Base-by-base conservation (phyloP, 2,888 invertebrate species). In the Chromoteleia sp. region DNA sequence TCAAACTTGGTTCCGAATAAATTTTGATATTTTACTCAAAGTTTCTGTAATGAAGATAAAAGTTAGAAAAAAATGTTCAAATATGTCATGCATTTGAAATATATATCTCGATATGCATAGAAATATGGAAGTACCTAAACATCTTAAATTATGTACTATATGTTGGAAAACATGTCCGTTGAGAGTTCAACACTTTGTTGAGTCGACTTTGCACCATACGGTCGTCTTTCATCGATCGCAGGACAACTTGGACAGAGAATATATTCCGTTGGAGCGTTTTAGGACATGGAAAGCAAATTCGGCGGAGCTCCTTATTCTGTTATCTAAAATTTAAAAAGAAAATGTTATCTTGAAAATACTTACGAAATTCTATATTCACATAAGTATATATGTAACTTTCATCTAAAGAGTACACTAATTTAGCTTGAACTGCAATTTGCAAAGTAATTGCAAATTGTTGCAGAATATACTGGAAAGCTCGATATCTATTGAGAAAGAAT, bases 161-260 rank as follows among this genome's bases (percentile, higher is more conserved):
- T 61, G 41, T 61, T 61, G 52, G 43, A 70, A 76, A 70, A 70
- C 70, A 56, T 63, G 77, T 41, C 61, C 63, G 54, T 70, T 54
- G 77, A 70, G 63, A 56, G 63, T 70, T 77, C 56, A 77, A 77
- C 77, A 77, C 77, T 77, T 70, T 56, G 76, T 71, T 56, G 68
- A 73, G 65, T 45, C 45, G 77, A 67, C 73, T 74, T 79, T 54
- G 68, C 73, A 61, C 67, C 79, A 73, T 61, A 74, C 77, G 77
- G 63, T 77, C 77, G 77, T 68, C 67, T 74, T 79, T 79, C 79
- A 79, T 79, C 79, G 79, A 79, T 79, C 79, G 79, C 73, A 79
- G 79, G 79, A 79, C 79, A 74, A 79, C 73, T 73, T 68, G 79
- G 79, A 79, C 73, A 67, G 79, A 58, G 73, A 79, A 74, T 73